Conservation (phyloP, 1,140 invertebrate genomes). For the Ceratosolen solmsi region DNA sequence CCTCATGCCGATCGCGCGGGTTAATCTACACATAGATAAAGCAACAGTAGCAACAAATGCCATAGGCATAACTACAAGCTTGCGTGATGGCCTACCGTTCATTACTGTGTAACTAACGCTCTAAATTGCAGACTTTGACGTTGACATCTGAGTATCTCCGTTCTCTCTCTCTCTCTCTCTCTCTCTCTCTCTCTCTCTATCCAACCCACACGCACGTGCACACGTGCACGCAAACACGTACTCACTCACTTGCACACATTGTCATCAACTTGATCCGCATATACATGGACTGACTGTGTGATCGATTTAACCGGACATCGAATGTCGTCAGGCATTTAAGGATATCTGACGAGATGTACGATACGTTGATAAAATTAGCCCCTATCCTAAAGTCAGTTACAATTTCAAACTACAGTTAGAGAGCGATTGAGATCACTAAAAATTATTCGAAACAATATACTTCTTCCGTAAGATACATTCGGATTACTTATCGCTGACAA, state of each 20-base stretch:
- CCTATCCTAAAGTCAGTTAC: neutral
- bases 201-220: neutral
- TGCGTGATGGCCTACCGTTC: constrained; percentile 19
- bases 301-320: neutral
- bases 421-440: neutral
- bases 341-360: constrained; percentile 4
- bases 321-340: constrained; percentile 23
- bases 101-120: constrained; percentile 43
- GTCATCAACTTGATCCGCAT: neutral
- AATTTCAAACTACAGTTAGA: neutral
- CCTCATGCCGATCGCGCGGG: neutral
- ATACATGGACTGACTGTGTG: neutral
- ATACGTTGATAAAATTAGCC: constrained; percentile 26
- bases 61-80: constrained; percentile 38
- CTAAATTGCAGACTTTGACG: constrained; percentile 75
- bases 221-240: neutral
- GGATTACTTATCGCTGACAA: neutral
- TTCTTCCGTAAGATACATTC: neutral
- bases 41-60: neutral
- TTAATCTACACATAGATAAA: neutral
- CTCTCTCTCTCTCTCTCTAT: neutral
- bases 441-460: neutral
- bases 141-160: constrained; percentile 66
- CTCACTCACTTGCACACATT: neutral
- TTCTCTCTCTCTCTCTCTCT: neutral